Base-by-base conservation (phyloP, 2,113 vertebrate species). In the Eretmochelys imbricata region DNA sequence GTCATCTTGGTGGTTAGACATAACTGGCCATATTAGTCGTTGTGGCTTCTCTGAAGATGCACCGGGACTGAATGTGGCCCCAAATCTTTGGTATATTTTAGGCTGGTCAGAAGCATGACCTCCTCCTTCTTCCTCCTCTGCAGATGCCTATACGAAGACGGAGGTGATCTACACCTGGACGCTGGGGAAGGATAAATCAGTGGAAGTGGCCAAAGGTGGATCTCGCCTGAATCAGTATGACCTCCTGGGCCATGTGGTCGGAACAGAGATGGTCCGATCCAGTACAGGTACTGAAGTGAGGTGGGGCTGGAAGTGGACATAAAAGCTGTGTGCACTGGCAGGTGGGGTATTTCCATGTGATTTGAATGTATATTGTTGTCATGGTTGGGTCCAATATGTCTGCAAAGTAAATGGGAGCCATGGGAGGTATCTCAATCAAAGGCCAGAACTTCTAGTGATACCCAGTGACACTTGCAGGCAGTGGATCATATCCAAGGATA, bases 161-260 rank as follows among this genome's bases (percentile, higher is more conserved):
- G 99, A 99, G 97, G 99, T 99, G 88, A 98, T 99, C 96, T 99
- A 99, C 96, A 98, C 99, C 85, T 99, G 99, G 99, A 99, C 99
- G 10, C 98, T 99, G 87, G 99, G 99, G 5, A 99, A 99, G 78
- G 99, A 99, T 89, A 99, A 98, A 53, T 99, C 99, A 1, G 99
- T 99, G 38, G 98, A 99, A 85, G 99, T 99, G 72, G 99, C 99
- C 0, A 99, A 99, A 85, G 99, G 99, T 51, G 99, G 99, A n/a
- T 99, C 99, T 81, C 98, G 99, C 72, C 98, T 99, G 88, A 99
- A 99, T 97, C 99, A 99, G 89, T 99, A 99, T 51, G 99, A 99
- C 97, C 96, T 99, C 78, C 97, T 99, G 97, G 99, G 99, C 57
- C 99, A 99, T 5, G 99, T 99, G 69, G 99, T 99, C 88, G 99